phyloP scores from a whole-genome alignment of 2,113 vertebrate species.

The Rana temporaria region DNA sequence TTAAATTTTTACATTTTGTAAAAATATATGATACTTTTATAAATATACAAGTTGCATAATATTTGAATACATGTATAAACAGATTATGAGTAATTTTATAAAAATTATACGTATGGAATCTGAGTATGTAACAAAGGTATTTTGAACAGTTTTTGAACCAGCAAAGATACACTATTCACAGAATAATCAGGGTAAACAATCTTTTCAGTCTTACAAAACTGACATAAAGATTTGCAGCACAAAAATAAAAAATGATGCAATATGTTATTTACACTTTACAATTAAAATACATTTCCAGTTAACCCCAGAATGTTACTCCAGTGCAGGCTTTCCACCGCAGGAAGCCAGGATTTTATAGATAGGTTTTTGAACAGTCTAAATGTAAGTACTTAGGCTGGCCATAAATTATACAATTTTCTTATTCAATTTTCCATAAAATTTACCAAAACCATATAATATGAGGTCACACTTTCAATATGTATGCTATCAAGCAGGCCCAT shows the following conservation, averaged over 20 bases:
- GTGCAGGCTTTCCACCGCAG: no score
- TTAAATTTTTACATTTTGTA: slow-evolving; percentile 46
- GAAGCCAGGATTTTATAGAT: no score
- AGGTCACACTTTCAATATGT: no score
- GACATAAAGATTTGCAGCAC: slow-evolving; percentile 23
- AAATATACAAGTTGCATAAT: slow-evolving; percentile 46
- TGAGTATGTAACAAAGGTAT: slow-evolving; percentile 28
- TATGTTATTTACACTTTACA: slow-evolving; percentile 12
- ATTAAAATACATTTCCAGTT: background rate
- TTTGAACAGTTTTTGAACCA: slow-evolving; percentile 25
- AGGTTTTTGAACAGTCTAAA: no score
- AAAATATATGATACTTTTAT: slow-evolving; percentile 50
- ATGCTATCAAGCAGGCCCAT: no score
- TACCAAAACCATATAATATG: no score
- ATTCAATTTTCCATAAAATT: no score
- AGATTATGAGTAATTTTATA: slow-evolving; percentile 51
- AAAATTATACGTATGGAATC: slow-evolving; percentile 52
- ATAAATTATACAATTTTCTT: no score
- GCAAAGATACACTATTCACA: slow-evolving; percentile 50
- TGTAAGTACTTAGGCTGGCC: no score
- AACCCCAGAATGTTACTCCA: background rate
- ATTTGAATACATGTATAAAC: slow-evolving; percentile 28
- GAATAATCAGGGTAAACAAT: slow-evolving; percentile 52
- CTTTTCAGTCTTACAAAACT: slow-evolving; percentile 15
- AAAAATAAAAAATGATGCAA: background rate